Base-by-base conservation (phyloP, 2,888 invertebrate species). In the Sinohyriopsis cumingii region DNA sequence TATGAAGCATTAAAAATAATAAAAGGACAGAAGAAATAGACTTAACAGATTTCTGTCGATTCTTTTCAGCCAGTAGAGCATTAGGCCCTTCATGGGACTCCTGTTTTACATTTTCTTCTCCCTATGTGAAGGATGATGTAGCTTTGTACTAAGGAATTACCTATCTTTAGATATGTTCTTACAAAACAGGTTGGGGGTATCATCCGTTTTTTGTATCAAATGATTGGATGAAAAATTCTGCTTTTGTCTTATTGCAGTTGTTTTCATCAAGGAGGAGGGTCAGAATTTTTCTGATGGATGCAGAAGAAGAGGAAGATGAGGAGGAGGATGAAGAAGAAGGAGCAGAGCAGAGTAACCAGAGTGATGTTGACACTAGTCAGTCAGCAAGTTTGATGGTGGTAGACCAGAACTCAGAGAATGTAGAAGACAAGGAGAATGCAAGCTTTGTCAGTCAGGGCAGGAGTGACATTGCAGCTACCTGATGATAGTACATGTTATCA, bases 231-330 rank as follows among this genome's bases (percentile, higher is more conserved):
- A 45, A 12, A 25, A 28, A 25, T 28, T 54, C 5, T 54, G 33
- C 7, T 63, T 59, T 56, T 55, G 65, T 62, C 54, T n/a, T 63
- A 19, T 79, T 82, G 9, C 73, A 87, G 87, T 91, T 97, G 59
- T 94, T 95, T 22, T 94, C 95, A 81, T 95, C 93, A 82, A 91
- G 92, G 67, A 93, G 95, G 72, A 95, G 95, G 89, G 94, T 97
- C 60, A 92, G 95, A 75, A 92, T 97, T 63, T 95, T 95, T 88
- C 96, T 97, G 90, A 96, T 96, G 94, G 97, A 97, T 91, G 95
- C 94, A 0, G 97, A 97, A 86, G 96, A 96, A 33, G 95, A 95
- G 69, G 95, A 95, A 70, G 97, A 97, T 76, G 96, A 96, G 68
- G 95, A 95, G 0, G 81, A 81, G 9, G 78, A 79, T 20, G 68